Conservation (phyloP, 2,888 invertebrate species). For the Tipula vernalis region DNA sequence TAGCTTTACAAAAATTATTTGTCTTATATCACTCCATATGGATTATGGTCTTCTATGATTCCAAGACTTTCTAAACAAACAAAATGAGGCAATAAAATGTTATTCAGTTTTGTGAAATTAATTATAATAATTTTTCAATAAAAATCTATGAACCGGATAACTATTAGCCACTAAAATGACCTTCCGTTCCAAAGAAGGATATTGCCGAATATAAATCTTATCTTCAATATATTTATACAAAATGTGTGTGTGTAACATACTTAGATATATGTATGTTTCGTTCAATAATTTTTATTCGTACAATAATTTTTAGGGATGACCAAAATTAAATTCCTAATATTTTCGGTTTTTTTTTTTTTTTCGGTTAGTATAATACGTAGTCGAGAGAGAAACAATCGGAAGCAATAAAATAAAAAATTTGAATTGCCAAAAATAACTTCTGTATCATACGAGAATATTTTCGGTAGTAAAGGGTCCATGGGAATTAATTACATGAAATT, state of each 20-base stretch:
- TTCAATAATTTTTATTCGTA: neutral
- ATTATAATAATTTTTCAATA: constrained; percentile 11
- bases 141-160: constrained; percentile 15
- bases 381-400: constrained; percentile 4
- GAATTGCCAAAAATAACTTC: neutral
- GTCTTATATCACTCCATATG: no score
- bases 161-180: constrained; percentile 15
- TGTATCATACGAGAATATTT: neutral
- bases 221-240: neutral
- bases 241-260: neutral
- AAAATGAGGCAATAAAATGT: neutral
- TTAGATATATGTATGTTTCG: neutral
- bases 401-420: neutral
- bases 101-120: neutral
- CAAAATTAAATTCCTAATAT: neutral
- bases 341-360: neutral
- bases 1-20: no score
- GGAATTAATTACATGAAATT: neutral
- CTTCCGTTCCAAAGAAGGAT: constrained; percentile 11
- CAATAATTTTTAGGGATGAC: neutral
- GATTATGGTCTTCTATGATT: no score
- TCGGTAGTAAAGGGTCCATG: neutral
- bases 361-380: neutral
- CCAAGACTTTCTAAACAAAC: no score
- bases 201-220: constrained; percentile 10